Base-by-base conservation (phyloP, 2,113 vertebrate genomes). In the Astur gentilis region DNA sequence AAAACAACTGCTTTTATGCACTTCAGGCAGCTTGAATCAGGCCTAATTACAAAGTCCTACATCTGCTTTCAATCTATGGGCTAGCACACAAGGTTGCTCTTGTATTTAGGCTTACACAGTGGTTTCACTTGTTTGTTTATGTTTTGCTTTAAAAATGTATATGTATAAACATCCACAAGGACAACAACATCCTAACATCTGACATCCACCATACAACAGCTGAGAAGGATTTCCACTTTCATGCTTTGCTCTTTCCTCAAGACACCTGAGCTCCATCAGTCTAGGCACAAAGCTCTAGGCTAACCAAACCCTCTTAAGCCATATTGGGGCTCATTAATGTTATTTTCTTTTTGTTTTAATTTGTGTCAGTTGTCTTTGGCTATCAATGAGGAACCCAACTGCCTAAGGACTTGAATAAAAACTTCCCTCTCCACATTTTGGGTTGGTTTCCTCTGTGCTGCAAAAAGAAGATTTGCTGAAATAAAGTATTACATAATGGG, bases 51-150 rank as follows among this genome's bases (percentile, higher is more conserved):
- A 45, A 87, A 94, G 93, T 65, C 96, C 95, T 97, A 96, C 98
- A 98, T 98, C 98, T 98, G 98, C 97, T 98, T 98, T 97, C 96
- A 98, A 98, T 98, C 97, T 96, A 42, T 32, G 73, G 92, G 57
- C 83, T 55, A 96, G 75, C 94, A 87, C 79, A 98, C 89, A 98
- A 96, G 91, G 95, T 97, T 95, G 77, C 78, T 81, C 73, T 97
- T 97, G 86, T 97, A 45, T 95, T 80, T 73, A 52, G 87, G 25
- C 86, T 97, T 93, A 36, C 84, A 93, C 42, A 87, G 87, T 95
- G 96, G 93, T 94, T 92, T 80, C 90, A 52, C 97, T 97, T 97
- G 89, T 97, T 98, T 98, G 97, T 98, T 97, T 97, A 94, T 95
- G 87, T 92, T 98, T 97, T 97, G 72, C 83, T 97, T 96, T 94